Percentiles rank a stretch among this genome's conserved stretches.
Evolutionary conservation across 2,113 vertebrate species (phyloP).

Genomic region (Pungitius pungitius): DNA sequence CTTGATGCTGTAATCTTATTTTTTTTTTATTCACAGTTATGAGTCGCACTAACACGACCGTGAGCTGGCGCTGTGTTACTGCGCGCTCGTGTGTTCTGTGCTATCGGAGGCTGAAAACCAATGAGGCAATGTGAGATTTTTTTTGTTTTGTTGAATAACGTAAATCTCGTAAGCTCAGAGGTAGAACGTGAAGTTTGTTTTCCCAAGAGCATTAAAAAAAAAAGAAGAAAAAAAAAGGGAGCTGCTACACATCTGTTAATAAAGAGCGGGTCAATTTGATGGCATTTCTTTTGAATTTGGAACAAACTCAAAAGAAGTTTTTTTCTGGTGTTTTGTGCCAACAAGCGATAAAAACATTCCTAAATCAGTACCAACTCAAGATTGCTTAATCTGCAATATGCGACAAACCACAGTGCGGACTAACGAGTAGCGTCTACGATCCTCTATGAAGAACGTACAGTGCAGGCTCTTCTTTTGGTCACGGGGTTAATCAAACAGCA

Average conservation of each 20-base stretch:
- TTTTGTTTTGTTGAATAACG: no score
- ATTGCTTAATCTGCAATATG: constrained; percentile 49
- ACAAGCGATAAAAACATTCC: constrained; percentile 51
- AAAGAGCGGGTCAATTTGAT: background rate
- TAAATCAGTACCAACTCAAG: constrained; percentile 19
- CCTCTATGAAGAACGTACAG: constrained; percentile 83
- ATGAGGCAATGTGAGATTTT: background rate
- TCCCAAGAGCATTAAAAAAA: constrained; percentile 16
- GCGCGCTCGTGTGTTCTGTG: constrained; percentile 23
- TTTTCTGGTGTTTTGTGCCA: constrained; percentile 22
- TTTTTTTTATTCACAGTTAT: no score
- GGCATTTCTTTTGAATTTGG: constrained; percentile 8
- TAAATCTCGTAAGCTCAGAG: constrained; percentile 3
- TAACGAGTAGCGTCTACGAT: constrained; percentile 51
- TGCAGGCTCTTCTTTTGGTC: constrained; percentile 82
- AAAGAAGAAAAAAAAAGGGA: no score
- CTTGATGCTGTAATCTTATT: no score
- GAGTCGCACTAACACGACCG: constrained; percentile 24
- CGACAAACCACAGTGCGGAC: constrained; percentile 59
- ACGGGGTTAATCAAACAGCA: constrained; percentile 77
- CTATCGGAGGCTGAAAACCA: background rate
- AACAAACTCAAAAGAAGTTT: background rate
- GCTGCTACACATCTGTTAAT: background rate
- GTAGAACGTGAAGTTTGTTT: background rate
- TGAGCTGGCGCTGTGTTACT: background rate